These are phyloP conservation scores for Smittia sp. DNA, from an alignment of 2,888 invertebrate species.

Conservation along the genomic window DNA sequence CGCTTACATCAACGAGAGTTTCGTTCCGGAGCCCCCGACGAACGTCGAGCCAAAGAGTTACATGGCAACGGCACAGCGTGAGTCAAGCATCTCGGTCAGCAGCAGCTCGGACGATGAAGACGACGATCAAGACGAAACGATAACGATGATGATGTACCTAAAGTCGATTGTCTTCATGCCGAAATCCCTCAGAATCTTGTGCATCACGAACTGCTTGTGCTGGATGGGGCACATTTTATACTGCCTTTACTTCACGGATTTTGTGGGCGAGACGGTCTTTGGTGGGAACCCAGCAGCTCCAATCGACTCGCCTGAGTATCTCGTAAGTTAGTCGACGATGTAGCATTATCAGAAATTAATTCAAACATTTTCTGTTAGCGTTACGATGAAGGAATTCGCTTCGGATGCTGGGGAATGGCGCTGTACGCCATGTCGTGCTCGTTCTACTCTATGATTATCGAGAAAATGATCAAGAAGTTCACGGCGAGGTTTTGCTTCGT, in stretches of 20 bases:
- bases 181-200: slow-evolving; percentile 57
- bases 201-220: slow-evolving; percentile 62
- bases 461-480: slow-evolving; percentile 50
- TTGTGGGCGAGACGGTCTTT: slow-evolving; percentile 64
- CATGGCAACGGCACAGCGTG: neutral
- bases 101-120: slow-evolving; percentile 31
- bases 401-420: slow-evolving; percentile 54
- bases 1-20: neutral
- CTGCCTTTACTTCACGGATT: slow-evolving; percentile 65
- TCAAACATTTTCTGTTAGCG: slow-evolving; percentile 44
- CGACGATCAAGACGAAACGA: neutral
- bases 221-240: slow-evolving; percentile 69
- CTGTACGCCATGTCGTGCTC: slow-evolving; percentile 54
- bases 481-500: slow-evolving; percentile 51
- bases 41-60: neutral
- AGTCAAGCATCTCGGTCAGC: slow-evolving; percentile 12
- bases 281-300: slow-evolving; percentile 55
- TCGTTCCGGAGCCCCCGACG: neutral
- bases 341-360: no score
- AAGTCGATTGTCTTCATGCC: slow-evolving; percentile 62
- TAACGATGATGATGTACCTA: slow-evolving; percentile 51
- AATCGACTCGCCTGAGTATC: neutral
- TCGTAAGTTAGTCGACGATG: slow-evolving; percentile 48
- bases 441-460: slow-evolving; percentile 51
- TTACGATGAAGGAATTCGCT: slow-evolving; percentile 52